A percentile compares a stretch with the other conserved stretches of the same genome.
Conservation (phyloP, 2,888 invertebrate genomes). For the Trichacis sp. region DNA sequence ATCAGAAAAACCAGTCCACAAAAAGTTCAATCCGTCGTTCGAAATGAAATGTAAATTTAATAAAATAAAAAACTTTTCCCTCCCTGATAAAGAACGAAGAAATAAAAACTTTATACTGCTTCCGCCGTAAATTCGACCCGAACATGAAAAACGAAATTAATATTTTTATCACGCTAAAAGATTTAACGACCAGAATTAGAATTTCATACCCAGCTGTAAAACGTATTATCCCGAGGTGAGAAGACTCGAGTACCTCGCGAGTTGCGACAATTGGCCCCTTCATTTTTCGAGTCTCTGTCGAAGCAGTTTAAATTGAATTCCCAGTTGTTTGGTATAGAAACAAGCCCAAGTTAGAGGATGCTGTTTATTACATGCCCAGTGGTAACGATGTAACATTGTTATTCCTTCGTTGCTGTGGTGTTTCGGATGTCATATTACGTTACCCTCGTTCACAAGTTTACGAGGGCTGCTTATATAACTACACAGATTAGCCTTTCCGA, state of each 20-base stretch:
- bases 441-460: constrained; percentile 17
- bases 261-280: background rate
- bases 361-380: constrained; percentile 9
- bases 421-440: constrained; percentile 14
- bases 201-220: background rate
- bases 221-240: background rate
- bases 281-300: background rate
- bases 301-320: constrained; percentile 2
- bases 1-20: too few relatives aligned
- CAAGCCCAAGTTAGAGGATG: constrained; percentile 8
- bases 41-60: background rate
- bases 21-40: too few relatives aligned
- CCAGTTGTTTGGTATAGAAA: constrained; percentile 3
- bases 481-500: constrained; percentile 14
- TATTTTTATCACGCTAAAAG: background rate
- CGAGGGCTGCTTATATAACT: constrained; percentile 12
- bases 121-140: background rate
- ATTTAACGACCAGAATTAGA: background rate
- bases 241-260: background rate
- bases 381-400: constrained; percentile 17
- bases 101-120: background rate
- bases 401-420: constrained; percentile 11
- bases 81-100: background rate
- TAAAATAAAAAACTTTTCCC: background rate
- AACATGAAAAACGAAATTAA: background rate